Evolutionary conservation across 2,888 invertebrate genomes (phyloP).

Genomic region (Drosophila paranaensis): DNA sequence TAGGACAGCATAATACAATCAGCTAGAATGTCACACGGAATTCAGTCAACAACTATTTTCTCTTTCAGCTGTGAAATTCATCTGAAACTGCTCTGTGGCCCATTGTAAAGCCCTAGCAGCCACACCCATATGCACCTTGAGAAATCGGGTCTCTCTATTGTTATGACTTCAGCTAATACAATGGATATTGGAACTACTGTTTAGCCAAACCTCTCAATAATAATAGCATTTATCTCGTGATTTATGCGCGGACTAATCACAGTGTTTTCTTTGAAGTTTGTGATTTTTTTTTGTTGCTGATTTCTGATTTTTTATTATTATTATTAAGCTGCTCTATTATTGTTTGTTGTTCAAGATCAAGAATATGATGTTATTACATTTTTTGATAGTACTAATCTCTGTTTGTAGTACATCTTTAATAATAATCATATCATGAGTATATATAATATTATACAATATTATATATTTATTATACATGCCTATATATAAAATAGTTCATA

Average conservation of each 20-base stretch:
- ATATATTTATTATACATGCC: no score
- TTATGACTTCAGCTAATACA: not conserved
- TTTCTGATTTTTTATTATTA: not conserved
- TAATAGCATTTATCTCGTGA: not conserved
- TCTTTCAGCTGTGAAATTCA: not conserved
- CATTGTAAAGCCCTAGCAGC: not conserved
- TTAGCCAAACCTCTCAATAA: not conserved
- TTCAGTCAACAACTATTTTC: not conserved
- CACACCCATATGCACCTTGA: not conserved
- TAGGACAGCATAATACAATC: not conserved
- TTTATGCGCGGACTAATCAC: conserved; percentile 1
- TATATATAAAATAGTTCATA: no score
- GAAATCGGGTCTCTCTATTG: not conserved
- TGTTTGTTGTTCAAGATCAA: not conserved
- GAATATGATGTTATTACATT: not conserved
- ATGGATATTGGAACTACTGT: not conserved
- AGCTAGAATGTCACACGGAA: not conserved
- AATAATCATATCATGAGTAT: no score
- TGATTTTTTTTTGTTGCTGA: not conserved
- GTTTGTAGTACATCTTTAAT: no score
- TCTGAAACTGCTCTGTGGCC: not conserved
- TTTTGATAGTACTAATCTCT: no score
- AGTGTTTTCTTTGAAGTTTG: not conserved
- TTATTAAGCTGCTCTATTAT: not conserved
- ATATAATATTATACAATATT: no score